Evolutionary conservation across 2,797 vertebrate species (phyloP).

Genomic region (Sebastes dallii): DNA sequence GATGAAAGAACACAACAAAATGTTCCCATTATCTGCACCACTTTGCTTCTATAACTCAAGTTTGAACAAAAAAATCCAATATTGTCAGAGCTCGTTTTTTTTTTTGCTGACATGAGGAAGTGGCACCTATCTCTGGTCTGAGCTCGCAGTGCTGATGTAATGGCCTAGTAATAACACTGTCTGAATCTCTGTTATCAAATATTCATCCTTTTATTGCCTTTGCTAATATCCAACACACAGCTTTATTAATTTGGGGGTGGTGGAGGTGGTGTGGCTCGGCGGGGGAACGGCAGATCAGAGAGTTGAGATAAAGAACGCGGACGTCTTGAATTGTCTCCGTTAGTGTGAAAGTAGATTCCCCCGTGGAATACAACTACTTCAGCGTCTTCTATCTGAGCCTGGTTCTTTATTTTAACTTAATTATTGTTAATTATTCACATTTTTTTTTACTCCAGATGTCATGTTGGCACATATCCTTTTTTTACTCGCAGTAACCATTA

Average conservation of each 20-base stretch:
- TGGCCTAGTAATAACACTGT: slow-evolving; percentile 76
- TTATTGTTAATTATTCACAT: slow-evolving; percentile 65
- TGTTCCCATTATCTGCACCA: not conserved
- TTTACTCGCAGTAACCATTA: slow-evolving; percentile 25
- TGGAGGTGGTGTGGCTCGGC: slow-evolving; percentile 51
- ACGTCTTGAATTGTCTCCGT: slow-evolving; percentile 38
- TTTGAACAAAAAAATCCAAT: slow-evolving; percentile 47
- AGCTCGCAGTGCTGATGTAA: slow-evolving; percentile 73
- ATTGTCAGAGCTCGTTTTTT: slow-evolving; percentile 7
- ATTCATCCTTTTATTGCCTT: slow-evolving; percentile 83
- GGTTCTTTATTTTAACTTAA: slow-evolving; percentile 43
- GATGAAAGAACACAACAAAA: slow-evolving; percentile 20
- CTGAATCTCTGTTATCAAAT: slow-evolving; percentile 81
- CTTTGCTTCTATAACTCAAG: slow-evolving; percentile 7
- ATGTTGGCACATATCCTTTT: slow-evolving; percentile 30
- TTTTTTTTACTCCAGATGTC: slow-evolving; percentile 47
- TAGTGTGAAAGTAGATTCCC: slow-evolving; percentile 22
- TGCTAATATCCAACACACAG: slow-evolving; percentile 80
- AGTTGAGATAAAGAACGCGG: slow-evolving; percentile 53
- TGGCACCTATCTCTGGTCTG: slow-evolving; percentile 62
- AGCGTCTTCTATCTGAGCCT: slow-evolving; percentile 13
- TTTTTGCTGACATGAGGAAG: slow-evolving; percentile 58
- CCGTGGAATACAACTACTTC: slow-evolving; percentile 32
- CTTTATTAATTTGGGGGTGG: slow-evolving; percentile 79
- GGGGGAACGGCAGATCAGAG: slow-evolving; percentile 72